Evolutionary conservation across 1,140 invertebrate genomes (phyloP).

Genomic region (Aphelinus certus): DNA sequence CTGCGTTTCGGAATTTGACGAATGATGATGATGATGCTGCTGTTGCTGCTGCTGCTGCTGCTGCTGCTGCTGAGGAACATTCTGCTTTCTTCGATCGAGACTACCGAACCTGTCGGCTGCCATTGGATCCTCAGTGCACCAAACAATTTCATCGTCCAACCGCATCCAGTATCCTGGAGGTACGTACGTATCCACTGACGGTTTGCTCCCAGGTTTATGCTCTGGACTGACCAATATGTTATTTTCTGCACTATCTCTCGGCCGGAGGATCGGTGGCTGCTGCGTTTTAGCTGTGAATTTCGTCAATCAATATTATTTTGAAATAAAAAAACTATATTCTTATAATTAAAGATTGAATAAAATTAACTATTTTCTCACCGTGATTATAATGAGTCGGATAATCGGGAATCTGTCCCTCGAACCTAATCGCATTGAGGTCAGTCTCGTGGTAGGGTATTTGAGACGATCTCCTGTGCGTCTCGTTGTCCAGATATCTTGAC

Average conservation of each 20-base stretch:
- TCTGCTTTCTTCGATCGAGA: conserved; percentile 70
- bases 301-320: background rate
- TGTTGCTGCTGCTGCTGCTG: conserved; percentile 46
- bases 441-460: conserved; percentile 47
- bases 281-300: conserved; percentile 14
- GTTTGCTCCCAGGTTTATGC: conserved; percentile 42
- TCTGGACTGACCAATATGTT: conserved; percentile 30
- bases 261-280: conserved; percentile 33
- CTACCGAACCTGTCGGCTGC: conserved; percentile 69
- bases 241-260: conserved; percentile 39
- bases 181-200: conserved; percentile 45
- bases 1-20: conserved; percentile 49
- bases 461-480: conserved; percentile 43
- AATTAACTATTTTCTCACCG: conserved; percentile 7
- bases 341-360: background rate
- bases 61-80: conserved; percentile 40
- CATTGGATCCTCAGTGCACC: conserved; percentile 54
- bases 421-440: conserved; percentile 47
- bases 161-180: conserved; percentile 56
- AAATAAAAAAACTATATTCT: background rate
- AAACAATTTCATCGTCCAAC: conserved; percentile 59
- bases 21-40: conserved; percentile 47
- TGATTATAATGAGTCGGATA: conserved; percentile 24
- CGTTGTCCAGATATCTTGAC: conserved; percentile 48
- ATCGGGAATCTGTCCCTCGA: conserved; percentile 29